Evolutionary conservation across 2,888 invertebrate genomes (phyloP), one percentile per base, ranked within the genome.

Genomic region (Chironomus riparius): DNA sequence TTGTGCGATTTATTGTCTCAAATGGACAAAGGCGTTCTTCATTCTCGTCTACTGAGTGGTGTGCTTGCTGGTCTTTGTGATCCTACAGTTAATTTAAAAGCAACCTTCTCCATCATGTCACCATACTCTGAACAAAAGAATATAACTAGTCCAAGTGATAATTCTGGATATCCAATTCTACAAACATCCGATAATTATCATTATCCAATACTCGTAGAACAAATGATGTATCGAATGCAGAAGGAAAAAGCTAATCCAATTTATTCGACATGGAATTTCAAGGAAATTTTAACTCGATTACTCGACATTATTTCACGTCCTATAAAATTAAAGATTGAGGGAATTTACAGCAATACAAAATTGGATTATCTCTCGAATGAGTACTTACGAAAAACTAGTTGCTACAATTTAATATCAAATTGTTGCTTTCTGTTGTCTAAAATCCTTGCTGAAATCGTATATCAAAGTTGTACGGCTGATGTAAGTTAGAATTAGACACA

Each of bases 61-160:
- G 91, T 95, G 2, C 86, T 95, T 78, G 93, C 94, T 65, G 92
- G 97, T 0, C 86, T 97, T 78, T 94, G 95, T 80, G 90, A 90
- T 68, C 91, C 93, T 0, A 88, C 89, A 2, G 89, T 93, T 18
- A 88, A 92, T 77, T 84, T 93, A 47, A 87, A 92, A 47, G 89
- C 89, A 77, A 91, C 92, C 28, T 91, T 93, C 83, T 92, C 93
- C 6, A 87, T 92, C 77, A 84, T 92, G 75, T 88, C 81, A 48
- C 81, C 83, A 0, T 82, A 82, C 7, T 82, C 82, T 15, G 84
- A 84, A 70, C 81, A 83, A 0, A 84, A 77, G 69, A 83, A 84
- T 1, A 83, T 88, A 22, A 83, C 89, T 15, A 90, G 89, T 80
- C 90, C 90, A 0, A 89, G 90, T 28, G 90, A 91, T 79, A 90